Conservation (phyloP, 2,888 invertebrate species). For the Zhuqinia jingwanae region DNA sequence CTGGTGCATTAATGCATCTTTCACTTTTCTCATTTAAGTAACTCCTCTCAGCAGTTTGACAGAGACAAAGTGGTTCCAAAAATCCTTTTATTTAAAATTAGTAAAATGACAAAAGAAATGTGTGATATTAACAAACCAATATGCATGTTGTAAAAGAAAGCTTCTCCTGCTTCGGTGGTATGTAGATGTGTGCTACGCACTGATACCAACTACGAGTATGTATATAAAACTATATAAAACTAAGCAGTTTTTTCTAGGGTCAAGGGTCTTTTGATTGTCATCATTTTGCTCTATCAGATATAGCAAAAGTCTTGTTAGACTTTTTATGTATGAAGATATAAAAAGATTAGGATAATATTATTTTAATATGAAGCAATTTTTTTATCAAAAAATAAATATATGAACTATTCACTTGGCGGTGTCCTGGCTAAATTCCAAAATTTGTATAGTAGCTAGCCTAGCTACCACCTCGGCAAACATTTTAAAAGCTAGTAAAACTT, state of each 20-base stretch:
- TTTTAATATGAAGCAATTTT: background rate
- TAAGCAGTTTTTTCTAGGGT: conserved; percentile 13
- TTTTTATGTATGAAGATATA: background rate
- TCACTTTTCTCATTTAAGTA: conserved; percentile 40
- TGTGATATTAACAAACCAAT: background rate
- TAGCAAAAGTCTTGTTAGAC: background rate
- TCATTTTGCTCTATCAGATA: conserved; percentile 18
- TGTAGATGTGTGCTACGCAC: background rate
- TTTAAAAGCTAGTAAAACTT: no score
- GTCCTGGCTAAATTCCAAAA: conserved; percentile 26
- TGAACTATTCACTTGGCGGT: conserved; percentile 12
- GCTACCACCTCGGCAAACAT: no score
- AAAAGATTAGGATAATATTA: conserved; percentile 1
- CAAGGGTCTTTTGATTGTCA: conserved; percentile 42
- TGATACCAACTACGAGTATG: background rate
- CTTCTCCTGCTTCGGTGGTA: background rate
- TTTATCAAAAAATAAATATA: no score
- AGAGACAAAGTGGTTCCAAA: conserved; percentile 59
- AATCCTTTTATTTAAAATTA: no score
- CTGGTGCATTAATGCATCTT: conserved; percentile 24
- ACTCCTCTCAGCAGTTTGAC: conserved; percentile 48
- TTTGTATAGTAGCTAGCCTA: background rate
- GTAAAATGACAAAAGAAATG: background rate
- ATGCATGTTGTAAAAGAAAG: background rate
- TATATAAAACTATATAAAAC: conserved; percentile 15